Evolutionary conservation across 2,888 invertebrate species (phyloP), one percentile per base, ranked within the genome.

Genomic region (Heterodera filipjevi): DNA sequence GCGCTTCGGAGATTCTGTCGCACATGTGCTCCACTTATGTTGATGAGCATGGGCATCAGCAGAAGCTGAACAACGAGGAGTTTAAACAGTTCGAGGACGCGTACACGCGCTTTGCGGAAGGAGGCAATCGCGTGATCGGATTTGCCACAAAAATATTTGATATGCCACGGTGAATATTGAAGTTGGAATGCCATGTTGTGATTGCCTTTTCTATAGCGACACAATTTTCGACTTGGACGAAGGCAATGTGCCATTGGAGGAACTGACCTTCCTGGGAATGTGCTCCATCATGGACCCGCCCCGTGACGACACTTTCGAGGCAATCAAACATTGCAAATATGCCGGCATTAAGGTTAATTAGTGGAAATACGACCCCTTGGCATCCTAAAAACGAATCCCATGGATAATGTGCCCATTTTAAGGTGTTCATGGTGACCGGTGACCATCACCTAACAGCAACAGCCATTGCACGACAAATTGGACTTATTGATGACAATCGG

Each of bases 201-300:
- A 59, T 27, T n/a, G 27, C 59, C 1, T 59, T 59, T 59, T 8
- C 49, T 49, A 14, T 12, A 44, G 59, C 19, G 75, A 79, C 53
- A 78, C 82, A n/a, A 77, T 77, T n/a, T 86, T 86, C 81, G 80
- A 81, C 19, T 32, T 81, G 32, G 85, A 86, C 59, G 80, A 82
- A 10, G 81, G 80, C 46, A 85, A 85, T 64, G 80, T 85, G 44
- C 84, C 85, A 8, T 80, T 85, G 77, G 79, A 81, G 33, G 82
- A 81, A 30, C 81, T 85, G 78, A 82, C 79, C 59, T 86, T 86
- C 77, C 66, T 84, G 16, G 86, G 86, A 59, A 82, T 84, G 79
- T 81, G 82, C 46, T 85, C 85, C 14, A 85, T 86, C 71, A 85
- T 85, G 86, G 86, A 86, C 79, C 85, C 85, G 35, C 86, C 86